Evolutionary conservation across 2,113 vertebrate genomes (phyloP).

Genomic region (Dipodomys stephensi): DNA sequence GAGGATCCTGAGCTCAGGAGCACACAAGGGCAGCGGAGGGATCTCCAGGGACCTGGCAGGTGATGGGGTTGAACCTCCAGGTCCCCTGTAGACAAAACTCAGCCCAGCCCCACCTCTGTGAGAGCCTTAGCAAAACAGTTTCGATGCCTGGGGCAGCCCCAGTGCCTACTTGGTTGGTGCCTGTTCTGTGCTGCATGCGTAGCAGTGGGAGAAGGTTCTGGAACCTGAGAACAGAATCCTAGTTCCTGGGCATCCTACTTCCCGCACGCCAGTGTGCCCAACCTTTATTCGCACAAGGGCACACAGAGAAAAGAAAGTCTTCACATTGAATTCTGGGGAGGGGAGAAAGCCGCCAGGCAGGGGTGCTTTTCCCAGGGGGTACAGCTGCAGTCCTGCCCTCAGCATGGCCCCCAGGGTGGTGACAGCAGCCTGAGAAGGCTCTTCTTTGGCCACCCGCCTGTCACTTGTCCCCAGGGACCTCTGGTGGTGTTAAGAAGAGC

Average conservation of each 20-base stretch:
- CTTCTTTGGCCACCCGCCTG: neutral
- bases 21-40: fast-evolving
- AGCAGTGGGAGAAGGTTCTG: neutral
- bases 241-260: neutral
- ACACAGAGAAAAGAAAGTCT: neutral
- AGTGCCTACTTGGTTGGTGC: neutral
- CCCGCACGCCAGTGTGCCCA: neutral
- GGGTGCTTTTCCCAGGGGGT: too few species aligned
- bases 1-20: too few species aligned
- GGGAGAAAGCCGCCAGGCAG: neutral
- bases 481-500: neutral
- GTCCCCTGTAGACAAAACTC: neutral
- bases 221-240: neutral
- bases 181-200: neutral
- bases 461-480: neutral
- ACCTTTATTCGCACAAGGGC: neutral
- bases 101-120: neutral
- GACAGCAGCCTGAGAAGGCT: neutral
- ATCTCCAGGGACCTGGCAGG: fast-evolving
- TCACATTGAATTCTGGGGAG: neutral
- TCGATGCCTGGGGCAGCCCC: neutral
- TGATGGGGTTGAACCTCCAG: neutral
- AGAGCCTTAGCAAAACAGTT: neutral
- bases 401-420: neutral
- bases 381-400: neutral